Evolutionary conservation across 2,797 vertebrate genomes (phyloP).

Genomic region (Argentina silus): DNA sequence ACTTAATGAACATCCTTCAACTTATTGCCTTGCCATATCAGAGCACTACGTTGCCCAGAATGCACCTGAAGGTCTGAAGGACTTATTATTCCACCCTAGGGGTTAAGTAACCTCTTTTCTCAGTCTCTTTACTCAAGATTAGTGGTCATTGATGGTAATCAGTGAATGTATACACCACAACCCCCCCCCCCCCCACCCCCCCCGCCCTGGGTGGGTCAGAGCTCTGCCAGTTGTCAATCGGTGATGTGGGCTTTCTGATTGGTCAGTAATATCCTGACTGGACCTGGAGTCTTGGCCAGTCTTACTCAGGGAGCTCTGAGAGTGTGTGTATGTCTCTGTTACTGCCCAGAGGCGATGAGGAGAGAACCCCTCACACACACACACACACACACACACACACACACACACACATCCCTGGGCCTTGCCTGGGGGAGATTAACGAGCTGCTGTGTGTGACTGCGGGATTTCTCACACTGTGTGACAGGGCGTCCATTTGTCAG

Average conservation of each 20-base stretch:
- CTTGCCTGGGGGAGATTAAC: constrained; percentile 38
- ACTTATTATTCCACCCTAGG: background rate
- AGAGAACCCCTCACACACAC: constrained; percentile 6
- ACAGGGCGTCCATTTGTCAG: constrained; percentile 48
- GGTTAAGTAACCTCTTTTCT: background rate
- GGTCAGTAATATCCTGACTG: constrained; percentile 9
- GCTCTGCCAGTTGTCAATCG: constrained; percentile 2
- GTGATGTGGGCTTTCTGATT: constrained; percentile 3
- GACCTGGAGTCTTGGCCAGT: background rate
- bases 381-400: constrained; percentile 18
- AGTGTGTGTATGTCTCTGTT: constrained; percentile 24
- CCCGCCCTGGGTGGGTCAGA: background rate
- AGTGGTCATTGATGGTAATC: background rate
- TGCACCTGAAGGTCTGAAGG: background rate
- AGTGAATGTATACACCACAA: background rate
- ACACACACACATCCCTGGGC: constrained; percentile 11
- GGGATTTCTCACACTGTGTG: constrained; percentile 49
- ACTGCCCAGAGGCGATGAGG: constrained; percentile 19
- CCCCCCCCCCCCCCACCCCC: too few species aligned
- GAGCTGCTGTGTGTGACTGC: constrained; percentile 37
- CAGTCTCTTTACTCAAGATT: background rate
- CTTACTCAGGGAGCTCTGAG: background rate
- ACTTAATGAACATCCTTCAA: constrained; percentile 35
- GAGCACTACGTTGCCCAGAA: constrained; percentile 6
- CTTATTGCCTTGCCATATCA: constrained; percentile 14